These are phyloP conservation scores for Motacilla alba DNA, from an alignment of 2,113 vertebrate genomes.

Conservation along the genomic window DNA sequence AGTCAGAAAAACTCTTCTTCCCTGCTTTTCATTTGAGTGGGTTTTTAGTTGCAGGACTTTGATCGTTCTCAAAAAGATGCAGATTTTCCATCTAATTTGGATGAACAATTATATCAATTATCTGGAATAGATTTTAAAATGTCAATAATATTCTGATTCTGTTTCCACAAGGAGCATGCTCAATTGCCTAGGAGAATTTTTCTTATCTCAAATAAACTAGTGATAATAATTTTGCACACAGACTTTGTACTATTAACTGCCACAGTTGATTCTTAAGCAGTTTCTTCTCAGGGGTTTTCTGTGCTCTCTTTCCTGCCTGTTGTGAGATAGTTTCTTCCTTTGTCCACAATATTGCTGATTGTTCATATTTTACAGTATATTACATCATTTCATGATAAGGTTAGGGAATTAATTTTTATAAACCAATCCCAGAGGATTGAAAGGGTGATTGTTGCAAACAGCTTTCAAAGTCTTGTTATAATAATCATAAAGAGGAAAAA, in stretches of 20 bases:
- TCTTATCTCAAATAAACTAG: background rate
- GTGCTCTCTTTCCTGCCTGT: background rate
- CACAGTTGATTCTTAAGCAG: background rate
- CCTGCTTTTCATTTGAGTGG: conserved; percentile 11
- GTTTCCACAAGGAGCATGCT: background rate
- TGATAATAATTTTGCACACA: background rate
- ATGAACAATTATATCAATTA: background rate
- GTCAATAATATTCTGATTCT: background rate
- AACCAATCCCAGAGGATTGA: background rate
- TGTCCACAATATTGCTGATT: background rate
- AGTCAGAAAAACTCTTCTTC: background rate
- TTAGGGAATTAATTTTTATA: background rate
- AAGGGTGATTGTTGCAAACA: background rate
- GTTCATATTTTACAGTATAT: background rate
- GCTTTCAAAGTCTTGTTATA: background rate
- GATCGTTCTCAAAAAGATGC: background rate
- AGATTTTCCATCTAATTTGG: background rate
- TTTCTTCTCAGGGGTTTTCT: background rate
- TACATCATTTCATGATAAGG: background rate
- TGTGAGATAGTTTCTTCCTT: background rate
- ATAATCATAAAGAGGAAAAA: background rate
- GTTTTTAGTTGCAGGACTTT: background rate
- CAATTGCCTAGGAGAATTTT: background rate
- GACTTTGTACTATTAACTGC: background rate
- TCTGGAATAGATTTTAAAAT: background rate